Evolutionary conservation across 1,140 invertebrate genomes (phyloP).

Genomic region (Magallana angulata): DNA sequence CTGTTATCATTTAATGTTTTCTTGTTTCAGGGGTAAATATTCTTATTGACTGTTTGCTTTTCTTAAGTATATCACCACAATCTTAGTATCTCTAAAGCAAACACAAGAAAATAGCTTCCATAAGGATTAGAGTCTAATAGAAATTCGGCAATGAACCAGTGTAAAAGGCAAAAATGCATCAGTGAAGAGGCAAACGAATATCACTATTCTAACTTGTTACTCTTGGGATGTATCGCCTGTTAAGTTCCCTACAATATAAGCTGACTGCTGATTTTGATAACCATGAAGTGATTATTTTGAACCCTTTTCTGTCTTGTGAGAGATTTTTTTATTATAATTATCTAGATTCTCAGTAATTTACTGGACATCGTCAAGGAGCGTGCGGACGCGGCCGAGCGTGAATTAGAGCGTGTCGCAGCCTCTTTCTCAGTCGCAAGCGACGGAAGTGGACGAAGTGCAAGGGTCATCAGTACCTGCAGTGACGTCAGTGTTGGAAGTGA

Average conservation of each 20-base stretch:
- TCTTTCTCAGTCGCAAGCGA: constrained; percentile 37
- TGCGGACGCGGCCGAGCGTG: constrained; percentile 70
- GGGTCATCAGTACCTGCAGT: constrained; percentile 60
- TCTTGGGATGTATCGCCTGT: neutral
- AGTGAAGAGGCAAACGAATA: neutral
- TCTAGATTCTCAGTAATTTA: constrained; percentile 70
- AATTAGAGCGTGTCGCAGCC: constrained; percentile 64
- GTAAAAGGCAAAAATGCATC: neutral
- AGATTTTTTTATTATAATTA: constrained; percentile 14
- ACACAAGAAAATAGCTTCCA: neutral
- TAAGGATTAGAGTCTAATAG: neutral
- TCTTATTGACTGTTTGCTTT: constrained; percentile 28
- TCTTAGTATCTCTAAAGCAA: neutral
- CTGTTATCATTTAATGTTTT: constrained; percentile 23
- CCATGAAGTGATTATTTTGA: no score
- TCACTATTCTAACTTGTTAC: neutral
- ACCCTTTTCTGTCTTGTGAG: no score
- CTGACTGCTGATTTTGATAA: no score
- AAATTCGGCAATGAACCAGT: neutral
- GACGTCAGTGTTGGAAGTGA: constrained; percentile 75
- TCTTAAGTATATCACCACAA: neutral
- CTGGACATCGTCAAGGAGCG: constrained; percentile 75
- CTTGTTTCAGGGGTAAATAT: constrained; percentile 9
- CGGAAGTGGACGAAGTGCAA: constrained; percentile 48
- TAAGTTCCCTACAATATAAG: no score